Evolutionary conservation across 2,797 vertebrate species (phyloP).

Genomic region (Parambassis ranga): DNA sequence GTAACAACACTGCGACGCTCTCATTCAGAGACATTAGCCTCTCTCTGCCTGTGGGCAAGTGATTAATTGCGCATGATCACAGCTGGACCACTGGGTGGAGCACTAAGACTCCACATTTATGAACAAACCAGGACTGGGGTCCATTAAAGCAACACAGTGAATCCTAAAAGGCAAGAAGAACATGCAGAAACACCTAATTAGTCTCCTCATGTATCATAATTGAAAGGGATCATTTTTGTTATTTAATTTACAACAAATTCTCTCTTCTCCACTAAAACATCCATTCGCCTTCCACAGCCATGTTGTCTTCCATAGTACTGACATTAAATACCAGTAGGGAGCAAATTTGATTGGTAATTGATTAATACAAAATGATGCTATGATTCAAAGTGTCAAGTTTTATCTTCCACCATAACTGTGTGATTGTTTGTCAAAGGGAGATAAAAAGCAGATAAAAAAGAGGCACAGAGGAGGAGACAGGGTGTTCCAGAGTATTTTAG

Average conservation of each 20-base stretch:
- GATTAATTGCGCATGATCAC: constrained; percentile 14
- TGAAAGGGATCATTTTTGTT: too few relatives aligned
- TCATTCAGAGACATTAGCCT: too few relatives aligned
- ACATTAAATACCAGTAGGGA: background rate
- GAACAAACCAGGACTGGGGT: background rate
- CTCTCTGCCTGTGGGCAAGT: background rate
- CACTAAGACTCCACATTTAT: constrained; percentile 17
- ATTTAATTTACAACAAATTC: too few relatives aligned
- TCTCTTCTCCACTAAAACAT: background rate
- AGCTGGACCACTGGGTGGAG: constrained; percentile 56
- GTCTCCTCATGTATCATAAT: background rate
- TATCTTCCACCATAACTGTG: too few relatives aligned
- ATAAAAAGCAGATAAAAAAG: background rate
- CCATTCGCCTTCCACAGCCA: background rate
- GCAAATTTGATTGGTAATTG: too few relatives aligned
- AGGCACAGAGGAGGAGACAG: background rate
- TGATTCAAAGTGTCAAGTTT: background rate
- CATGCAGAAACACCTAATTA: background rate
- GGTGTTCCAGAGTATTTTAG: background rate
- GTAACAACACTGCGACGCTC: too few relatives aligned
- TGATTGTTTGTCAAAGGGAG: background rate
- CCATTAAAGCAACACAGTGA: background rate
- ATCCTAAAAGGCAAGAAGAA: background rate
- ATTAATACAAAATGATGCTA: background rate
- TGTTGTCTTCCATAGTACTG: background rate